Evolutionary conservation across 1,140 invertebrate species (phyloP).

Genomic region (Drosophila subobscura): DNA sequence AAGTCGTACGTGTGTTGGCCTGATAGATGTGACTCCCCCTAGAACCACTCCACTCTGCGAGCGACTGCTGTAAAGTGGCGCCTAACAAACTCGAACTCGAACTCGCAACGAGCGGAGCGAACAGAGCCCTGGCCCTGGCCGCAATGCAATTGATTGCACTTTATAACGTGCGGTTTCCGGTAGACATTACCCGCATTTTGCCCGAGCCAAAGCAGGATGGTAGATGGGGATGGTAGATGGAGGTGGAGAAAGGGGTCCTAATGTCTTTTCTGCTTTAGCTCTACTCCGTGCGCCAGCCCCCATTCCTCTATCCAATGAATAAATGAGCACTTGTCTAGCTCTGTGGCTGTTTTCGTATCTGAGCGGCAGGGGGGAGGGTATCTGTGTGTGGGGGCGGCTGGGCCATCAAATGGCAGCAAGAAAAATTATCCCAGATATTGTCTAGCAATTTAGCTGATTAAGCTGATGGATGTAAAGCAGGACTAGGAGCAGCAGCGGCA

Average conservation of each 20-base stretch:
- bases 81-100: slow-evolving; percentile 65
- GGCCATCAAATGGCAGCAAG: slow-evolving; percentile 74
- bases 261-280: slow-evolving; percentile 74
- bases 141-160: slow-evolving; percentile 82
- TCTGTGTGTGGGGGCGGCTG: slow-evolving; percentile 19
- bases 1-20: slow-evolving; percentile 69
- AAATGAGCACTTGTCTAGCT: slow-evolving; percentile 77
- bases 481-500: slow-evolving; percentile 14
- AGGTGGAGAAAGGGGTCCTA: slow-evolving; percentile 34
- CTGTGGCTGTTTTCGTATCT: slow-evolving; percentile 19
- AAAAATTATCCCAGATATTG: slow-evolving; percentile 82
- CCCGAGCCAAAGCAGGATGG: slow-evolving; percentile 61
- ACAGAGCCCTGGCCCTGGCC: slow-evolving; percentile 47
- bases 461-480: slow-evolving; percentile 81
- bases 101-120: slow-evolving; percentile 1
- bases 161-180: slow-evolving; percentile 82
- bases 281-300: slow-evolving; percentile 17
- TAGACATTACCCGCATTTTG: slow-evolving; percentile 80
- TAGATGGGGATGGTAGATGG: slow-evolving; percentile 28
- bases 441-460: slow-evolving; percentile 82
- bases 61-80: slow-evolving; percentile 61
- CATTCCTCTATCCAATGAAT: slow-evolving; percentile 56
- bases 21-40: slow-evolving; percentile 60
- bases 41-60: slow-evolving; percentile 17
- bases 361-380: background rate